A percentile compares a stretch with the other conserved stretches of the same genome.
These are phyloP conservation scores for Martes martes DNA, from an alignment of 2,113 vertebrate genomes.

Conservation along the genomic window DNA sequence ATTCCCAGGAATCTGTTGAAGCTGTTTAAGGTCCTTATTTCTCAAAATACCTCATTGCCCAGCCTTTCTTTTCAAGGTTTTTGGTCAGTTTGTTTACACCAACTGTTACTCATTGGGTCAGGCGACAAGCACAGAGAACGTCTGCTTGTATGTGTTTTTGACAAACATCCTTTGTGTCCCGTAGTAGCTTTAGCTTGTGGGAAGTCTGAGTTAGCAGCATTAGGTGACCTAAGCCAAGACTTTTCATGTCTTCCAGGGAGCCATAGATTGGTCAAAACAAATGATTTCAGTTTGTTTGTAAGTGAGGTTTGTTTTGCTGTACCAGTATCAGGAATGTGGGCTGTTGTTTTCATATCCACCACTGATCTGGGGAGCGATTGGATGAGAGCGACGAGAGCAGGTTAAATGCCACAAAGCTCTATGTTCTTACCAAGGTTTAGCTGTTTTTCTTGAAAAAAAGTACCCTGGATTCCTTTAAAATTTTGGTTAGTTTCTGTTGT, in stretches of 20 bases:
- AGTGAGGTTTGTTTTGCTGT: background rate
- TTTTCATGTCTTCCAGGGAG: background rate
- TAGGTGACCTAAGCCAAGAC: background rate
- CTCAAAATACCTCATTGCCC: background rate
- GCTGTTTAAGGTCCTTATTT: background rate
- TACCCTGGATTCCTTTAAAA: background rate
- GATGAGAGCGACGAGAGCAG: background rate
- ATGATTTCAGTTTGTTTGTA: background rate
- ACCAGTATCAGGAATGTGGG: background rate
- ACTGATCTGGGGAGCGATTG: background rate
- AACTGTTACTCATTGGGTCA: background rate
- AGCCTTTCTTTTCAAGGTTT: background rate
- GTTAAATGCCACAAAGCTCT: background rate
- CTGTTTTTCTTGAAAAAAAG: background rate
- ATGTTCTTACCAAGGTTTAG: background rate
- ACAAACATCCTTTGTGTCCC: background rate
- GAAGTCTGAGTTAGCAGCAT: background rate
- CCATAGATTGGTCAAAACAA: background rate
- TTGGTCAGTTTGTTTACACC: background rate
- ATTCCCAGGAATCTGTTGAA: background rate
- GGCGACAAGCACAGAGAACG: background rate
- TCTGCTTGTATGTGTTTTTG: background rate
- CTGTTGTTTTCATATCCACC: background rate
- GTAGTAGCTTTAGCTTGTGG: background rate
- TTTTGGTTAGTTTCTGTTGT: constrained; percentile 9